Evolutionary conservation across 1,140 invertebrate species (phyloP), one percentile per base, ranked within the genome.

Genomic region (Parasteatoda tepidariorum): DNA sequence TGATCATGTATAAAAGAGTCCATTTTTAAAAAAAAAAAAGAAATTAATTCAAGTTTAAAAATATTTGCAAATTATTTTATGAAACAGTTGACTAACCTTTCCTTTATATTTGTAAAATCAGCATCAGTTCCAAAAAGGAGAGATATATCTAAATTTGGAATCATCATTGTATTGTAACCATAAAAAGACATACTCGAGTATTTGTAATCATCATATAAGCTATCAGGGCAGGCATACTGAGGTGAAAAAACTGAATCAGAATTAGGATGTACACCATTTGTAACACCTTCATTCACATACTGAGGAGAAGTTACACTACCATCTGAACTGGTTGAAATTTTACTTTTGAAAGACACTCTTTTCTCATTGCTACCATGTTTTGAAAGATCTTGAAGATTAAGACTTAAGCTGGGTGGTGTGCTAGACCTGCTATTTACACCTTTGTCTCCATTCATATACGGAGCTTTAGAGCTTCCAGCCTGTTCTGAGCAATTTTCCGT

Each of bases 101-200:
- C 76, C 74, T 82, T 85, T 41, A 85, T 76, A 66, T 84, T 76
- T 48, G 75, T 59, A 26, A 76, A 83, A 66, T 83, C 84, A 62
- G 59, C 71, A 41, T 85, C 84, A 15, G 76, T 41, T 18, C 78
- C 78, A 59, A 76, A 81, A 22, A 85, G 30, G 15, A 82, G 24
- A 33, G 84, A 85, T 55, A 82, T 73, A 28, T 85, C 84, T 9
- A 85, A 59, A 30, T 70, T 78, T 2, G 84, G 76, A 33, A 82
- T 66, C 55, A 85, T 67, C 84, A 85, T 82, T 64, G 67, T 76
- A n/a, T n/a, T n/a, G 13, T 64, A 68, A 31, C 84, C 84, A 82
- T 85, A 82, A 22, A 85, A 31, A 2, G 64, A 38, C 26, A 82
- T 67, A 24, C 41, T 61, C 9, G 76, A 31, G 34, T 82, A 85